Conservation (phyloP, 2,113 vertebrate genomes). For the Emberiza fucata region DNA sequence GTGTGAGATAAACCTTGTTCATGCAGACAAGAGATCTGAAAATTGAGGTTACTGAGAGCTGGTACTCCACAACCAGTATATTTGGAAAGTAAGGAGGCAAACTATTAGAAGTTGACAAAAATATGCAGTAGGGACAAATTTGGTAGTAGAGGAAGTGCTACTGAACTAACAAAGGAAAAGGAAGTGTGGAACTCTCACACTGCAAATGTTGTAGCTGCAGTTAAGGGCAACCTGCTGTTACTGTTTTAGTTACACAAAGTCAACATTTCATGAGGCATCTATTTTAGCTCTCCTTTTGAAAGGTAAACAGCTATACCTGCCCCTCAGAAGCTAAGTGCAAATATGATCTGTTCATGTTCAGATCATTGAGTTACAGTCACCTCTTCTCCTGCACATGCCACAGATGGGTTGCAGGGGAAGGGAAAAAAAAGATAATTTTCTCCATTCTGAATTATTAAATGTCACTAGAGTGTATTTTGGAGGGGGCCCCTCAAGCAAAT, state of each 20-base stretch:
- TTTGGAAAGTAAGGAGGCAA: background rate
- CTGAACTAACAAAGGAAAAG: background rate
- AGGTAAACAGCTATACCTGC: background rate
- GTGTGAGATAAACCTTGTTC: background rate
- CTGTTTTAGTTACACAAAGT: background rate
- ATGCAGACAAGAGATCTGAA: background rate
- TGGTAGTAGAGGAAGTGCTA: background rate
- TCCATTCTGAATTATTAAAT: background rate
- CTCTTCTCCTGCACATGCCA: background rate
- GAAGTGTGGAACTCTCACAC: background rate
- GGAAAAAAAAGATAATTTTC: background rate
- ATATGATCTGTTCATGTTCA: background rate
- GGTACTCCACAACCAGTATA: background rate
- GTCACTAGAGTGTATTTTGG: background rate
- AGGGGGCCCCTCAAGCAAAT: background rate
- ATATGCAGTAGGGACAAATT: background rate
- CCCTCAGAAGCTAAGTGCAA: background rate
- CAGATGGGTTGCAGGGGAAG: background rate
- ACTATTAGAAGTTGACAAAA: background rate
- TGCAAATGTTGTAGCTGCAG: background rate
- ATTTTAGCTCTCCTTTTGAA: background rate
- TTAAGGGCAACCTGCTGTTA: background rate
- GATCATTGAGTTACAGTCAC: background rate
- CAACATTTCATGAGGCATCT: background rate
- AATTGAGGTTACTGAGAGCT: background rate